Evolutionary conservation across 2,797 vertebrate species (phyloP).

Genomic region (Macropus fuliginosus): DNA sequence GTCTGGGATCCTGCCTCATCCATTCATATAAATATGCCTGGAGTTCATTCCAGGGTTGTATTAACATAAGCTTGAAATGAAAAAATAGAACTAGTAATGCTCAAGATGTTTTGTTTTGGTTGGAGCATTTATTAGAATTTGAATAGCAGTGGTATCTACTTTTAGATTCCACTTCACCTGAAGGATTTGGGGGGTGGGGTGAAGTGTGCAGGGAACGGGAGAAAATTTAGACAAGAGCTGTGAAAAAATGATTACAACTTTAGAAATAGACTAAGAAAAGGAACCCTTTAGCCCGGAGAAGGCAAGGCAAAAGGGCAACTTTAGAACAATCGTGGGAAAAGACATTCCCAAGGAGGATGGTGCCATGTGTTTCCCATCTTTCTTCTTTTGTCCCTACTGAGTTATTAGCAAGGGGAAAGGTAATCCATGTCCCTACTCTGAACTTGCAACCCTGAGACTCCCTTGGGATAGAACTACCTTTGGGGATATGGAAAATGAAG

Average conservation of each 20-base stretch:
- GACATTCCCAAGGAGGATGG: accelerated
- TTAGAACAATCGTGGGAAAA: not conserved
- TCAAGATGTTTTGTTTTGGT: not conserved
- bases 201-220: not conserved
- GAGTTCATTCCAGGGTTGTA: not conserved
- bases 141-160: not conserved
- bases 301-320: not conserved
- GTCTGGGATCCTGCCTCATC: not conserved
- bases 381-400: not conserved
- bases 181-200: not conserved
- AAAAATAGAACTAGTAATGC: not conserved
- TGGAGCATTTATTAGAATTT: not conserved
- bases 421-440: not conserved
- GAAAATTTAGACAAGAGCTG: not conserved
- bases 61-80: not conserved
- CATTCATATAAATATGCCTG: not conserved
- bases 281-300: not conserved
- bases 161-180: not conserved
- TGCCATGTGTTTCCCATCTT: not conserved
- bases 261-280: not conserved
- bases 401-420: not conserved
- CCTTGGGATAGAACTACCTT: not conserved
- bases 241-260: not conserved
- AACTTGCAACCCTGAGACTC: not conserved
- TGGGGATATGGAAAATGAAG: not conserved